phyloP scores from a whole-genome alignment of 2,113 vertebrate genomes.

The Nycticebus coucang region DNA sequence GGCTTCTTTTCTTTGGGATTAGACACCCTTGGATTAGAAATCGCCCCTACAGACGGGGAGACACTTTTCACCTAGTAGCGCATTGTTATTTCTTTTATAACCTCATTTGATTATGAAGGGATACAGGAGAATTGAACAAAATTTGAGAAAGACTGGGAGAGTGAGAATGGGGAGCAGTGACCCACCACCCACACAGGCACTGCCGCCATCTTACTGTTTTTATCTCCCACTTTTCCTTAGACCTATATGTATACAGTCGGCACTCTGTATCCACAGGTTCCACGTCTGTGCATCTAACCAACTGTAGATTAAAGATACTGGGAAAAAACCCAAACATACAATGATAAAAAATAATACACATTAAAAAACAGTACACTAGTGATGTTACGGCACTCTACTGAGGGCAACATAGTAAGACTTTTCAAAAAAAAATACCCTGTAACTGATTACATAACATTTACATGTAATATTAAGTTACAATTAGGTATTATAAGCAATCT shows the following conservation, averaged over 20 bases:
- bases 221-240: background rate
- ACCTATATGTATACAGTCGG: background rate
- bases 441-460: background rate
- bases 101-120: background rate
- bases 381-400: background rate
- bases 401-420: no score
- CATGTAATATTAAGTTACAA: background rate
- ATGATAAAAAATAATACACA: no score
- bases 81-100: background rate
- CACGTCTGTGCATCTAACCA: no score
- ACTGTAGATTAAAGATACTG: no score
- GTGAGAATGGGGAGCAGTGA: background rate
- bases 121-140: background rate
- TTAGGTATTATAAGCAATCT: background rate
- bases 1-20: background rate
- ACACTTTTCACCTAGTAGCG: background rate
- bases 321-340: no score
- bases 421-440: no score
- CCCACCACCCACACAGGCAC: background rate
- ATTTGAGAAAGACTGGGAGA: background rate
- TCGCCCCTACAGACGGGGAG: background rate
- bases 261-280: no score
- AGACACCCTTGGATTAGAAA: background rate
- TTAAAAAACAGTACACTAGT: background rate
- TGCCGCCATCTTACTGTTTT: background rate